Evolutionary conservation across 2,888 invertebrate species (phyloP).

Genomic region (Ormyrus labotus): DNA sequence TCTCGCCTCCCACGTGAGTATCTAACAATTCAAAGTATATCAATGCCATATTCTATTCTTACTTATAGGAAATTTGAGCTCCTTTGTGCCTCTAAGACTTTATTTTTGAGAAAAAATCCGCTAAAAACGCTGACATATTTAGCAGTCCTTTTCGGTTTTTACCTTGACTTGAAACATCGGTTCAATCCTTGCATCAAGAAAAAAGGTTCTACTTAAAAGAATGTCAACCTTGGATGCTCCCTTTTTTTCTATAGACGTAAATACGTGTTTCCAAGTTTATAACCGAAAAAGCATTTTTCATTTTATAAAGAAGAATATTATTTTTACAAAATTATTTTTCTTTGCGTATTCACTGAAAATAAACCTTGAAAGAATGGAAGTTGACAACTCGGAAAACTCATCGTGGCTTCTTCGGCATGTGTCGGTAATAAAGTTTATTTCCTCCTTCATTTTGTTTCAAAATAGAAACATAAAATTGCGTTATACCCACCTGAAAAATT

Average conservation of each 20-base stretch:
- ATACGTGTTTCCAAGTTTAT: background rate
- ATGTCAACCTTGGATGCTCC: background rate
- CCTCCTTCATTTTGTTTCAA: background rate
- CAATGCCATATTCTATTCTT: no score
- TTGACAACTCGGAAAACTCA: background rate
- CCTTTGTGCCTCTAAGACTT: background rate
- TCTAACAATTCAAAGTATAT: no score
- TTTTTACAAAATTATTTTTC: background rate
- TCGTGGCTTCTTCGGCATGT: background rate
- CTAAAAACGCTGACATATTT: background rate
- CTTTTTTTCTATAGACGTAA: background rate
- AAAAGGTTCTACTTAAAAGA: background rate
- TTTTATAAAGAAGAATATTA: background rate
- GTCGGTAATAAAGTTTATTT: conserved; percentile 18
- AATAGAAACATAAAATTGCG: background rate
- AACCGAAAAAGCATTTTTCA: background rate
- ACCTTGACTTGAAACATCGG: conserved; percentile 15
- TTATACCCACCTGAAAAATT: conserved; percentile 11
- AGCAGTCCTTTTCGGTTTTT: background rate
- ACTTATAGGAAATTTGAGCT: no score
- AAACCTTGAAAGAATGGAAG: no score
- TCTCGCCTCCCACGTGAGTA: background rate
- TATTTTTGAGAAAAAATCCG: background rate
- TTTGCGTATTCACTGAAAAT: background rate
- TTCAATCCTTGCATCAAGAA: background rate